phyloP scores from a whole-genome alignment of 2,888 invertebrate genomes.

The Drosophila merina region DNA sequence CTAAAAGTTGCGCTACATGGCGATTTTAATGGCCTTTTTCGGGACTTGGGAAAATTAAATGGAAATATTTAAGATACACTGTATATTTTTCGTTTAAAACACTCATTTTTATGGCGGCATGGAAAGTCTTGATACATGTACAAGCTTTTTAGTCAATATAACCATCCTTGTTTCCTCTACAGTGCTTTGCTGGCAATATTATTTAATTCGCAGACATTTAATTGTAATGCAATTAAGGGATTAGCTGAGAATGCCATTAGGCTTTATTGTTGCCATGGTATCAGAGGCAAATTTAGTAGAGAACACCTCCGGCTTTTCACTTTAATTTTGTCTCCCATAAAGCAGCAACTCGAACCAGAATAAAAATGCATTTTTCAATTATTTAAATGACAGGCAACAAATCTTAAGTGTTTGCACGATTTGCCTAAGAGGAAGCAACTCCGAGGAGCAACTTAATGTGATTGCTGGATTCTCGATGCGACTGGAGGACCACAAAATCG shows the following conservation, averaged over 20 bases:
- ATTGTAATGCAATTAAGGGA: constrained; percentile 75
- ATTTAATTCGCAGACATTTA: constrained; percentile 73
- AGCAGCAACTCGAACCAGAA: constrained; percentile 3
- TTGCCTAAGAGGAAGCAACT: constrained; percentile 38
- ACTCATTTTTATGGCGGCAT: too few species aligned
- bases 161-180: constrained; percentile 36
- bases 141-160: too few species aligned
- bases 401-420: constrained; percentile 68
- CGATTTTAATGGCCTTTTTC: constrained; percentile 1
- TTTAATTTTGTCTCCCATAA: constrained; percentile 6
- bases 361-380: constrained; percentile 67
- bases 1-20: constrained; percentile 1
- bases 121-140: too few species aligned
- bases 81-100: too few species aligned
- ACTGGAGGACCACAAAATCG: constrained; percentile 42
- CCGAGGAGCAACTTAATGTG: constrained; percentile 55
- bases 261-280: constrained; percentile 48
- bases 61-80: neutral
- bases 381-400: constrained; percentile 71
- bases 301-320: constrained; percentile 10
- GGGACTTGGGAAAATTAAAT: neutral
- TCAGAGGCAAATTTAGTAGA: neutral
- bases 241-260: constrained; percentile 72
- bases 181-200: constrained; percentile 47
- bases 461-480: constrained; percentile 54